Evolutionary conservation across 2,797 vertebrate genomes (phyloP).

Genomic region (Catamblyrhynchus diadema): DNA sequence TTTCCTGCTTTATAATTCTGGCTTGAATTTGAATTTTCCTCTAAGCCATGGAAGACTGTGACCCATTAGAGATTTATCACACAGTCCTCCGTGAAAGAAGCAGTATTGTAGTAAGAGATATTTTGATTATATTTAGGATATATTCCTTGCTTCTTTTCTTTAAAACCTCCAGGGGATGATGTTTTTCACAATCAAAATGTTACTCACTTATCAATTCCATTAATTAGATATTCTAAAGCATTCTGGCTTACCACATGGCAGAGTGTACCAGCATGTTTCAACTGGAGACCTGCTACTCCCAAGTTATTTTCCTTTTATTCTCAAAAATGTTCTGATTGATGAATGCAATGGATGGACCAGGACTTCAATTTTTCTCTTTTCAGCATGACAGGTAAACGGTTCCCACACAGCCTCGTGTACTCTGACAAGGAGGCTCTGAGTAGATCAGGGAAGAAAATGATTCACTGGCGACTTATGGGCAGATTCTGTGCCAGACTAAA

Average conservation of each 20-base stretch:
- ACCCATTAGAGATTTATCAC: neutral
- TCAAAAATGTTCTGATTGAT: neutral
- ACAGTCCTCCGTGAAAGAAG: neutral
- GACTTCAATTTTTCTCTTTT: neutral
- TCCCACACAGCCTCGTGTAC: neutral
- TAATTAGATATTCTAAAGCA: neutral
- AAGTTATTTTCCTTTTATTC: neutral
- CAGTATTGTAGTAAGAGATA: neutral
- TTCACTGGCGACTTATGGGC: neutral
- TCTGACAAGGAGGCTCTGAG: neutral
- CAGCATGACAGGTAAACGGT: neutral
- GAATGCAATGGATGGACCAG: neutral
- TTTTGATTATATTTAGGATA: neutral
- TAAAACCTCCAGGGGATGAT: neutral
- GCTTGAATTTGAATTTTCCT: neutral
- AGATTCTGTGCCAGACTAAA: neutral
- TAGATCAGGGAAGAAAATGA: neutral
- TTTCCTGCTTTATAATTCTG: neutral
- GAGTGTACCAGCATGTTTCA: neutral
- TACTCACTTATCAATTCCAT: neutral
- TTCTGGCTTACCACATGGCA: neutral
- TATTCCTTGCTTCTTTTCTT: neutral
- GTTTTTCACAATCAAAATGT: neutral
- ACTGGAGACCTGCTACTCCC: neutral
- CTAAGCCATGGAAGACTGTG: neutral